phyloP scores from a whole-genome alignment of 2,113 vertebrate genomes.

The Microtus oregoni region DNA sequence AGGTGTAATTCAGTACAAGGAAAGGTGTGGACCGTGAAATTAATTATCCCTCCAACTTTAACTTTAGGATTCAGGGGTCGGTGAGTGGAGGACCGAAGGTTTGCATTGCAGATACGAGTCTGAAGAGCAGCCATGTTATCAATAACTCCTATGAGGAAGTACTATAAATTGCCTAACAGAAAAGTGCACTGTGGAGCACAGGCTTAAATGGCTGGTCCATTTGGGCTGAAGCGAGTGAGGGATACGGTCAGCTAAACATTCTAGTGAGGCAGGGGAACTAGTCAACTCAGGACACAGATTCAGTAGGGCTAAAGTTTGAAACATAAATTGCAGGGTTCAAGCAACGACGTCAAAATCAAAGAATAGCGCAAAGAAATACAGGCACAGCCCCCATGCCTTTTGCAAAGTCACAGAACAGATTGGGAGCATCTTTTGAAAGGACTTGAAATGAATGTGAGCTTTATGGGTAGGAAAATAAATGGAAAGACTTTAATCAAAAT shows the following conservation, averaged over 20 bases:
- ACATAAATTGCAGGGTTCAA: conserved; percentile 17
- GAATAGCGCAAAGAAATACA: neutral
- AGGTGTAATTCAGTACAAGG: conserved; percentile 6
- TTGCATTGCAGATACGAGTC: neutral
- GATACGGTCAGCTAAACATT: conserved; percentile 34
- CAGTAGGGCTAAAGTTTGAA: conserved; percentile 15
- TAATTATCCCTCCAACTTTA: neutral
- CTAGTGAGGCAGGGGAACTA: conserved; percentile 7
- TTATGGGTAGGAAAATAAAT: conserved; percentile 17
- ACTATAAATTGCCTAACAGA: conserved; percentile 9
- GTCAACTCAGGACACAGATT: conserved; percentile 39
- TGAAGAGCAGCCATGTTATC: neutral
- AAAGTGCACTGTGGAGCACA: neutral
- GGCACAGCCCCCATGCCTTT: neutral
- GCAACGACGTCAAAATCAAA: conserved; percentile 39
- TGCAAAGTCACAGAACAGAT: neutral
- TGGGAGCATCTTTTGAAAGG: neutral
- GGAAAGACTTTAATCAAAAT: conserved; percentile 31
- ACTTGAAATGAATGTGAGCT: conserved; percentile 12
- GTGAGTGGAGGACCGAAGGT: neutral
- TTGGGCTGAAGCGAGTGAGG: conserved; percentile 48
- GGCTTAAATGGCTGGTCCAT: conserved; percentile 17
- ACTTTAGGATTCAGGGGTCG: neutral
- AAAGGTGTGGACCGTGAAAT: conserved; percentile 18
- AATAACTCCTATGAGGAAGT: neutral